Conservation (phyloP, 2,113 vertebrate species). For the Eptatretus burgeri region DNA sequence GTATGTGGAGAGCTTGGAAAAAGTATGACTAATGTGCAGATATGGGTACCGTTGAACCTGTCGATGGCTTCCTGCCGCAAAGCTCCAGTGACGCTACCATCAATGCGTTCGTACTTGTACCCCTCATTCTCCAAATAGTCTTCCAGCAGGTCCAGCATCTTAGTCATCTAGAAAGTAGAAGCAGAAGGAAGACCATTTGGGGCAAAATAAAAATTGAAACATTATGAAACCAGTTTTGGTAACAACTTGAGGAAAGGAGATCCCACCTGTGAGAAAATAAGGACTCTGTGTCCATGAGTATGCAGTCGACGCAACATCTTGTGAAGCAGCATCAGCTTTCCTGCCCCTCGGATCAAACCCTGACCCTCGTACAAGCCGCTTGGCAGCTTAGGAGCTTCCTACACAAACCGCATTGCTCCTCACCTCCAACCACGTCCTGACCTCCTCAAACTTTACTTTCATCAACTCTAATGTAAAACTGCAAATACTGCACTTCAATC, state of each 20-base stretch:
- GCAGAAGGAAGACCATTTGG: background rate
- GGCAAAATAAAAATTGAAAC: background rate
- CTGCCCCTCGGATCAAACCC: conserved; percentile 56
- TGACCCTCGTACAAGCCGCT: conserved; percentile 91
- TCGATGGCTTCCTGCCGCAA: conserved; percentile 93
- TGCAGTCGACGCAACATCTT: conserved; percentile 74
- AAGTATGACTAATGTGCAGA: background rate
- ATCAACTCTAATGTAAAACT: too few species aligned
- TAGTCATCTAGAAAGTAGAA: conserved; percentile 41
- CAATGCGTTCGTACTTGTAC: conserved; percentile 84
- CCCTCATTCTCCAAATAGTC: conserved; percentile 84
- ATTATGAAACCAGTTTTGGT: background rate
- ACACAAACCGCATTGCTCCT: too few species aligned
- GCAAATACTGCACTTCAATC: too few species aligned
- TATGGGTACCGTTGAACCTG: conserved; percentile 49
- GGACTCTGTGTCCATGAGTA: conserved; percentile 64
- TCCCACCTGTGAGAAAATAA: conserved; percentile 80
- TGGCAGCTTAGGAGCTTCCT: conserved; percentile 94
- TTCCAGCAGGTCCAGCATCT: conserved; percentile 81
- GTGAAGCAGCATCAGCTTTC: conserved; percentile 54
- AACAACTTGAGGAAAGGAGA: too few species aligned
- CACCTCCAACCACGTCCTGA: too few species aligned
- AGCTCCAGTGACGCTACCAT: conserved; percentile 71
- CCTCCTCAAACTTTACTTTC: too few species aligned
- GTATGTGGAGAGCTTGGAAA: too few species aligned